Percentiles rank a stretch among this genome's conserved stretches.
These are phyloP conservation scores for Theristicus caerulescens DNA, from an alignment of 2,113 vertebrate species.

Conservation along the genomic window DNA sequence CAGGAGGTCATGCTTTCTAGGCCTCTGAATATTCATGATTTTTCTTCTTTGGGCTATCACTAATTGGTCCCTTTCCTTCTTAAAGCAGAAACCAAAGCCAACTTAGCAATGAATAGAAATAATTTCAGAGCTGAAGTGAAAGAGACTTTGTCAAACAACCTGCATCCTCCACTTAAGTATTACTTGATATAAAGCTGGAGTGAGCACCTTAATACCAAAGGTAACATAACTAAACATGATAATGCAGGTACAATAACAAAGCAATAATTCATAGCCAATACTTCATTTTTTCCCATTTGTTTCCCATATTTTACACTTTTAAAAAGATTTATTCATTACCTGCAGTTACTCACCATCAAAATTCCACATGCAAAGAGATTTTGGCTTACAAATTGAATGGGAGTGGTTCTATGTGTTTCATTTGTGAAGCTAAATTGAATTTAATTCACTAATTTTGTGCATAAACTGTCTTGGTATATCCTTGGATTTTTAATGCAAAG, in stretches of 20 bases:
- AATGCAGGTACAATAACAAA: not conserved
- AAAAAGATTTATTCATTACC: not conserved
- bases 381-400: not conserved
- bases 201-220: not conserved
- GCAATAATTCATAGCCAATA: not conserved
- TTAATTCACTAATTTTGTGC: not conserved
- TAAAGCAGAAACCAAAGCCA: slow-evolving; percentile 18
- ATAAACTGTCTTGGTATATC: not conserved
- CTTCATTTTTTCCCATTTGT: too few relatives aligned
- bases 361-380: not conserved
- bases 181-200: not conserved
- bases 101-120: not conserved
- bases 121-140: not conserved
- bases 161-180: not conserved
- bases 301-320: not conserved
- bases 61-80: slow-evolving; percentile 13
- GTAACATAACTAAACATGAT: not conserved
- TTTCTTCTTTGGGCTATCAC: slow-evolving; percentile 39
- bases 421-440: not conserved
- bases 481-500: not conserved
- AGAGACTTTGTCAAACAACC: not conserved
- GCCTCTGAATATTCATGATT: slow-evolving; percentile 43
- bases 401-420: not conserved
- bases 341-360: not conserved
- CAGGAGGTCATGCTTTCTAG: slow-evolving; percentile 14